phyloP scores from a whole-genome alignment of 2,113 vertebrate genomes.

The Psittacula cyanocephala region DNA sequence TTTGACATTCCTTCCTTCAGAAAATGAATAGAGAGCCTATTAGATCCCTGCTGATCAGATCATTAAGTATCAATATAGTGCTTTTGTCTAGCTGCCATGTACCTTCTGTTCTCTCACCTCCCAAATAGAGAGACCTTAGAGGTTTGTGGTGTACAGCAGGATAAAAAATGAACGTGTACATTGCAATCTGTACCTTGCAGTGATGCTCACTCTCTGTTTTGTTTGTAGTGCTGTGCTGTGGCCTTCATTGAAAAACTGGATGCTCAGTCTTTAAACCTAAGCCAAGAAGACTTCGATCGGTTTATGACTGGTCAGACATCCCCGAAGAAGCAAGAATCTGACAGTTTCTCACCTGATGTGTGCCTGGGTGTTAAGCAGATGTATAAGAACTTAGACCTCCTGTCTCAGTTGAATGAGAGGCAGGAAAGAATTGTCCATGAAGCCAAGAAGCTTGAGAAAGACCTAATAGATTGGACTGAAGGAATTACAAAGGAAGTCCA shows the following conservation, averaged over 20 bases:
- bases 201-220: background rate
- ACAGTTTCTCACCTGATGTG: conserved; percentile 74
- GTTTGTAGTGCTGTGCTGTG: conserved; percentile 89
- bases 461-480: conserved; percentile 89
- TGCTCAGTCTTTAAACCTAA: conserved; percentile 93
- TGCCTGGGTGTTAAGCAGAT: conserved; percentile 85
- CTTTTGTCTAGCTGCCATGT: background rate
- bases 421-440: conserved; percentile 86
- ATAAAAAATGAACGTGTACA: accelerated
- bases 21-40: background rate
- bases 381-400: conserved; percentile 87
- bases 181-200: background rate
- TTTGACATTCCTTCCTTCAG: background rate
- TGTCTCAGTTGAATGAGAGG: conserved; percentile 83
- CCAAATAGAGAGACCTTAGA: background rate
- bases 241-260: conserved; percentile 98
- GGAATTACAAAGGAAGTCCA: conserved; percentile 85
- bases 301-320: conserved; percentile 94
- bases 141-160: background rate
- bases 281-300: conserved; percentile 92
- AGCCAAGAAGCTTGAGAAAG: conserved; percentile 86
- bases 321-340: conserved; percentile 79
- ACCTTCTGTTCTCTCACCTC: background rate
- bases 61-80: background rate
- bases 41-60: background rate